Evolutionary conservation across 2,113 vertebrate genomes (phyloP).

Genomic region (Anolis carolinensis): DNA sequence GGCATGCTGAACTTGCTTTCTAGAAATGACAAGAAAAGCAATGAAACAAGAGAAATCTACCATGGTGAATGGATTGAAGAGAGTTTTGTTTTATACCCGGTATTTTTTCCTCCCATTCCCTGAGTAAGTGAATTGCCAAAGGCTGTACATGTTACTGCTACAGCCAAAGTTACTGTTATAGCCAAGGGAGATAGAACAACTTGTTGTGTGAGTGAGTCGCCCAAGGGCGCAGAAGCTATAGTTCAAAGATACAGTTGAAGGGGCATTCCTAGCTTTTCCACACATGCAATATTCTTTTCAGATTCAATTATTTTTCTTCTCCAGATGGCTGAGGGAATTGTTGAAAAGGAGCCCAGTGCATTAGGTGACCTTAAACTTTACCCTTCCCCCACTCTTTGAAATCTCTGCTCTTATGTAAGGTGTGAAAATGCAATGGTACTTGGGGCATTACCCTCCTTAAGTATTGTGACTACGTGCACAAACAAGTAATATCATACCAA

Average conservation of each 20-base stretch:
- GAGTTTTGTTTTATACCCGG: neutral
- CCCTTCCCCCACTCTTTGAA: conserved; percentile 54
- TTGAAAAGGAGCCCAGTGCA: conserved; percentile 51
- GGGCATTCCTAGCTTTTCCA: conserved; percentile 69
- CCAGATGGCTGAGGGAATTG: conserved; percentile 61
- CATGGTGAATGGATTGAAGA: conserved; percentile 42
- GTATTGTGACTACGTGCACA: conserved; percentile 45
- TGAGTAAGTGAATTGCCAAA: conserved; percentile 51
- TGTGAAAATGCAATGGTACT: conserved; percentile 62
- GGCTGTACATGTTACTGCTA: conserved; percentile 63
- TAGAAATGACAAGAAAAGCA: conserved; percentile 19
- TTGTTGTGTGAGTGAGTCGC: conserved; percentile 45
- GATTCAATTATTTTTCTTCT: conserved; percentile 64
- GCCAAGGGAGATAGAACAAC: conserved; percentile 68
- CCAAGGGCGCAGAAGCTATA: conserved; percentile 60
- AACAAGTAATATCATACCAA: conserved; percentile 54
- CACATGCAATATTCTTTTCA: conserved; percentile 64
- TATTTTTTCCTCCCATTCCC: conserved; percentile 31
- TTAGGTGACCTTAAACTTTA: conserved; percentile 57
- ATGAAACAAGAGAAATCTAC: conserved; percentile 1
- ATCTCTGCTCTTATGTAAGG: conserved; percentile 67
- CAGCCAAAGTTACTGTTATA: conserved; percentile 73
- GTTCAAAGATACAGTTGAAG: conserved; percentile 73
- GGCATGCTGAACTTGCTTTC: conserved; percentile 22
- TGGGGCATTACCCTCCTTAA: conserved; percentile 66